Base-by-base conservation (phyloP, 1,140 invertebrate genomes). In the Drosophila aff. region DNA sequence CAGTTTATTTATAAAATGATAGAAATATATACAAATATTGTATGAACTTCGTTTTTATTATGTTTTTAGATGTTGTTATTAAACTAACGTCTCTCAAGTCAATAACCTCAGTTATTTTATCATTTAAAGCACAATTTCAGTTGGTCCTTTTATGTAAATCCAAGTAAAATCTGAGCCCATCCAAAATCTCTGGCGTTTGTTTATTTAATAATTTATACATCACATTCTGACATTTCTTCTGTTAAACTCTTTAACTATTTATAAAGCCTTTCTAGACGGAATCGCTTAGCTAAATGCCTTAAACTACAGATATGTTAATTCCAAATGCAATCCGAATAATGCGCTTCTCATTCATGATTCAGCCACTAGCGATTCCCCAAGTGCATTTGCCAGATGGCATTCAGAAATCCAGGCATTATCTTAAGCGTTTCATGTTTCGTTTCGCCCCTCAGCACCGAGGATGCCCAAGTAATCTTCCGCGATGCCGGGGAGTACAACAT, bases 391-490 rank as follows among this genome's bases (percentile, higher is more conserved):
- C 43, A 18, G 10, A 5, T 18, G 43, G 18, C n/a, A 33, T 50
- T 64, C 40, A 23, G 28, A 40, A 28, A 23, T 33, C 13, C 21
- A n/a, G 13, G 21, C 10, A 52, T 41, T 68, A 16, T 33, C 46
- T 36, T 67, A 43, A 61, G 55, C 18, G 18, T 31, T 44, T 79
- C 10, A 4, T 26, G 7, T 41, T 36, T 79, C 13, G 4, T 26
- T 15, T 58, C 16, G 9, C 15, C 46, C 21, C 31, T 5, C 61
- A 99, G 98, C 79, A 96, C 96, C 91, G 96, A 95, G 33, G 98
- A 99, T 93, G 97, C 98, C 0, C 95, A 96, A 86, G 95, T 97
- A 46, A 98, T 99, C 92, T 99, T 99, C 93, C 94, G 95, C 62
- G 97, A 99, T 94, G 98, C 98, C 4, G 95, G 96, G 1, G 93